A percentile compares a stretch with the other conserved stretches of the same genome.
Conservation (phyloP, 1,140 invertebrate genomes). For the Drosophila asahinai region DNA sequence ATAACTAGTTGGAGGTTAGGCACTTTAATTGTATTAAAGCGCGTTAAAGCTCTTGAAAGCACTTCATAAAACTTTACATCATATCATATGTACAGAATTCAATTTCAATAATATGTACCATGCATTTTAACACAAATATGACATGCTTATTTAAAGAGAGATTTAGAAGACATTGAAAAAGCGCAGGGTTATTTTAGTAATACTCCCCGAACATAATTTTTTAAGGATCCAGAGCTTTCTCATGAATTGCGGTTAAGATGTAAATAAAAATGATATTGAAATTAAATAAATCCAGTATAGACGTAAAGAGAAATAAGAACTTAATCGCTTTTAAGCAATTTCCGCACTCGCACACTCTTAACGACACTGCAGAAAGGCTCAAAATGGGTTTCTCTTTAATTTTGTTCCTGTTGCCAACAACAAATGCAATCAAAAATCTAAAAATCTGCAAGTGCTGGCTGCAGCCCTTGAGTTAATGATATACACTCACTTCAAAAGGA, state of each 20-base stretch:
- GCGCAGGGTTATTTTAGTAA: too few species aligned
- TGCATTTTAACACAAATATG: too few species aligned
- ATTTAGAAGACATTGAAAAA: too few species aligned
- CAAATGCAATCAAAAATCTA: slow-evolving; percentile 72
- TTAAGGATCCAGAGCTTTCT: background rate
- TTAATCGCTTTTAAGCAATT: slow-evolving; percentile 71
- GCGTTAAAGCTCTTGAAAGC: background rate
- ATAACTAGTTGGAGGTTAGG: slow-evolving; percentile 24
- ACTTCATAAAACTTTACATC: background rate
- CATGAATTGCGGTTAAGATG: background rate
- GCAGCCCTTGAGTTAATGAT: slow-evolving; percentile 77
- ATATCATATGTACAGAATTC: too few species aligned
- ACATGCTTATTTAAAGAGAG: too few species aligned
- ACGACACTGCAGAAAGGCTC: slow-evolving; percentile 50
- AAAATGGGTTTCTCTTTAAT: slow-evolving; percentile 61
- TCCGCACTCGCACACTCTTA: slow-evolving; percentile 63
- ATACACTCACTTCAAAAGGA: slow-evolving; percentile 76
- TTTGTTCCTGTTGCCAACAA: slow-evolving; percentile 35
- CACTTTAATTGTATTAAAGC: background rate
- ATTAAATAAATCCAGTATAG: background rate
- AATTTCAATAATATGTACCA: too few species aligned
- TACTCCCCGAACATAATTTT: background rate
- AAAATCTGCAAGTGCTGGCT: slow-evolving; percentile 72
- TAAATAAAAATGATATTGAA: background rate
- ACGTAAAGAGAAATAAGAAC: slow-evolving; percentile 32